phyloP scores from a whole-genome alignment of 2,888 invertebrate genomes.

The Tetramorium bicarinatum region DNA sequence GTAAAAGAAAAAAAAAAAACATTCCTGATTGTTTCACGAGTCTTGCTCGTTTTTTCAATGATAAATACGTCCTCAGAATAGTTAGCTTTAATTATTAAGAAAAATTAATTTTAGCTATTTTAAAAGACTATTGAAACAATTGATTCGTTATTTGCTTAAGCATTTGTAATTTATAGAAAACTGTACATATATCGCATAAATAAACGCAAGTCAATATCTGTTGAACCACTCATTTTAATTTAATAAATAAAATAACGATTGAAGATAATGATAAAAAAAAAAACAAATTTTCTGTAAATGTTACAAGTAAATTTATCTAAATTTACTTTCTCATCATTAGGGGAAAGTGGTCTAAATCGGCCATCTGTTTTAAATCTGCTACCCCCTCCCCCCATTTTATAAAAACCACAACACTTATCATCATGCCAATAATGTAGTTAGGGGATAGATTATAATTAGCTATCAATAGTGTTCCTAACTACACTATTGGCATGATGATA shows the following conservation, averaged over 20 bases:
- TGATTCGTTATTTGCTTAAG: not conserved
- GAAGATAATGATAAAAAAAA: not conserved
- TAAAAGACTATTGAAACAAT: not conserved
- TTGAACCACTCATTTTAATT: not conserved
- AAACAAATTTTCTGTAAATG: not conserved
- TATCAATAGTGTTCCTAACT: too few species aligned
- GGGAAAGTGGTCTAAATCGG: too few species aligned
- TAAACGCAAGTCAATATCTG: not conserved
- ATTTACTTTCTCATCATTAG: not conserved
- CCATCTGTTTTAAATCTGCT: too few species aligned
- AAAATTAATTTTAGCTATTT: not conserved
- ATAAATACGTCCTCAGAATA: not conserved
- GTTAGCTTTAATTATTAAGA: not conserved
- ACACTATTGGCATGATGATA: too few species aligned
- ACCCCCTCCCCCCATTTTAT: too few species aligned
- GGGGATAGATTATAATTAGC: too few species aligned
- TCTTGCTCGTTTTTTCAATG: not conserved
- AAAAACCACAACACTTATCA: too few species aligned
- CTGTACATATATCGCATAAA: not conserved
- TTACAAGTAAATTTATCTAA: not conserved
- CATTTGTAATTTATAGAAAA: not conserved
- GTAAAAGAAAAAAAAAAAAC: slow-evolving; percentile 74
- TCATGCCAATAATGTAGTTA: too few species aligned
- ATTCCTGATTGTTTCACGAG: not conserved
- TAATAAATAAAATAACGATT: not conserved